A percentile compares a stretch with the other conserved stretches of the same genome.
Evolutionary conservation across 2,797 vertebrate species (phyloP).

Genomic region (Hydrolagus colliei): DNA sequence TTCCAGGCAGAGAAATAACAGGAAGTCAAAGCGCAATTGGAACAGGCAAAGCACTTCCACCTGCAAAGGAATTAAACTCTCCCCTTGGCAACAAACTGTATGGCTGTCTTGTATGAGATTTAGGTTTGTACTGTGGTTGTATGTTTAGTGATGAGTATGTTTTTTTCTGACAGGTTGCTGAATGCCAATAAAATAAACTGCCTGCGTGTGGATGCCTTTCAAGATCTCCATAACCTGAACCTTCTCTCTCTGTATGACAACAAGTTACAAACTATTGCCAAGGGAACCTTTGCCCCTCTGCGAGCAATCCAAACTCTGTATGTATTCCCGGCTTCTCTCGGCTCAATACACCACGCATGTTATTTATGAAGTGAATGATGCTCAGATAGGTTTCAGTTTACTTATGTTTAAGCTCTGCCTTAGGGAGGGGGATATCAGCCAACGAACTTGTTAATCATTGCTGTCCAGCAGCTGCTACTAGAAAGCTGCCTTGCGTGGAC

Average conservation of each 20-base stretch:
- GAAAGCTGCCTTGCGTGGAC: too few species aligned
- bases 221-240: conserved; percentile 93
- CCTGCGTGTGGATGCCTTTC: conserved; percentile 91
- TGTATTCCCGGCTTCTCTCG: conserved; percentile 44
- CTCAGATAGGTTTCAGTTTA: too few species aligned
- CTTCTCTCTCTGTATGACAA: conserved; percentile 94
- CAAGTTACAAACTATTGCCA: conserved; percentile 93
- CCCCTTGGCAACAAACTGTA: neutral
- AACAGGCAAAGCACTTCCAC: neutral
- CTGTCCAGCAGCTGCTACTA: too few species aligned
- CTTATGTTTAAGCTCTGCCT: too few species aligned
- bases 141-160: neutral
- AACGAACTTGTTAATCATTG: too few species aligned
- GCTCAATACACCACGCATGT: neutral
- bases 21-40: neutral
- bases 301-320: conserved; percentile 92
- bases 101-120: neutral
- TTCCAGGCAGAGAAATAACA: conserved; percentile 1
- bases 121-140: neutral
- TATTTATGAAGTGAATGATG: neutral
- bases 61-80: neutral
- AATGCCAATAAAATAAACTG: conserved; percentile 98
- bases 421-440: too few species aligned
- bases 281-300: conserved; percentile 88
- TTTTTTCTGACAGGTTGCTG: conserved; percentile 71